These are phyloP conservation scores for Carapus acus DNA, from an alignment of 2,797 vertebrate genomes.

Conservation along the genomic window DNA sequence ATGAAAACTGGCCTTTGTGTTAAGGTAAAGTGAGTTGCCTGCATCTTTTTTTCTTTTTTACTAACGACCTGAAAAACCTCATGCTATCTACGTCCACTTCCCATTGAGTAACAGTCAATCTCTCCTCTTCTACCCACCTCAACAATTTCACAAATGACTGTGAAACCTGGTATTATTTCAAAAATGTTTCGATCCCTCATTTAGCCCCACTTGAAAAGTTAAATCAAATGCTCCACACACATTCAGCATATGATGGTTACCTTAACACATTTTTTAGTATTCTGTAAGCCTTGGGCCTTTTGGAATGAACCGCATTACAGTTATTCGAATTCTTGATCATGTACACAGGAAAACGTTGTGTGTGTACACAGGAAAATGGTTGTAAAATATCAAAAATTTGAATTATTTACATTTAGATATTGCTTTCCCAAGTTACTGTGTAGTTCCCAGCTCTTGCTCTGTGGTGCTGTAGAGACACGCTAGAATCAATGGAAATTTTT, in stretches of 20 bases:
- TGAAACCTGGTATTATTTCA: slow-evolving; percentile 28
- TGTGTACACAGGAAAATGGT: too few species aligned
- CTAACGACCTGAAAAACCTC: slow-evolving; percentile 28
- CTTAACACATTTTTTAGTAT: not conserved
- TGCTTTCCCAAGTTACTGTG: slow-evolving; percentile 19
- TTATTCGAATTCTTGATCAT: not conserved
- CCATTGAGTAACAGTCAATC: slow-evolving; percentile 34
- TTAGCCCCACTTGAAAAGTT: not conserved
- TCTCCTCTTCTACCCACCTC: slow-evolving; percentile 28
- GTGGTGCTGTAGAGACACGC: slow-evolving; percentile 31
- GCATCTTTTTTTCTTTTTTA: slow-evolving; percentile 26
- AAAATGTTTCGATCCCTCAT: slow-evolving; percentile 27
- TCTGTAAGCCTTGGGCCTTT: not conserved
- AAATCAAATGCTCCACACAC: not conserved
- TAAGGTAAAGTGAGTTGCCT: slow-evolving; percentile 2
- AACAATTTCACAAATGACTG: slow-evolving; percentile 24
- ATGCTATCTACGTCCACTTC: slow-evolving; percentile 15
- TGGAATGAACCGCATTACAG: too few species aligned
- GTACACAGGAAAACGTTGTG: not conserved
- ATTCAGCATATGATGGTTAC: too few species aligned
- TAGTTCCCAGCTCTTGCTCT: slow-evolving; percentile 7
- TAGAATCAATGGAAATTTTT: slow-evolving; percentile 51
- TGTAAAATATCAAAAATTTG: too few species aligned
- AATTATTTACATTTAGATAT: too few species aligned
- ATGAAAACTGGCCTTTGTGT: not conserved